Conservation (phyloP, 64 coral and sea anemone genomes). For the Hydrozoanthus tunicans region DNA sequence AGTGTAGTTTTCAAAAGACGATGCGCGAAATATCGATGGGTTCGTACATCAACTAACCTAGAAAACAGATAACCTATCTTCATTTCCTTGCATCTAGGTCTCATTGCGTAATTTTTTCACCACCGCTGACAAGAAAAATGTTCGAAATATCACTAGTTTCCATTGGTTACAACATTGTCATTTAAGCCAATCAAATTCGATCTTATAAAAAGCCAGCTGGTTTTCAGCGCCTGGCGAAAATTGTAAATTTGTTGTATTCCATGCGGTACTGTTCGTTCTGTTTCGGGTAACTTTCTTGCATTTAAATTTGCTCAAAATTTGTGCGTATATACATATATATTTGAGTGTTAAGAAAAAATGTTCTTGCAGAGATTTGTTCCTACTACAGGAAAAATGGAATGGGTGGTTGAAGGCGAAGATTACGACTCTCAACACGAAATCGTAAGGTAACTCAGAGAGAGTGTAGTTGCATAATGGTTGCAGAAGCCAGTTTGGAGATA, state of each 20-base stretch:
- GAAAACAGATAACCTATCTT: neutral
- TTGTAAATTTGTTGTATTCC: neutral
- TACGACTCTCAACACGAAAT: conserved; percentile 90
- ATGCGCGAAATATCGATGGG: neutral
- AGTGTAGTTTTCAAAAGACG: neutral
- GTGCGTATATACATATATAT: no score
- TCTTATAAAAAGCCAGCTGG: neutral
- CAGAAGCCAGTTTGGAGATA: neutral
- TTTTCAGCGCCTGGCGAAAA: neutral
- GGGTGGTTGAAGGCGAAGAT: conserved; percentile 74
- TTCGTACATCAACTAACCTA: neutral
- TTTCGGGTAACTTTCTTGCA: no score
- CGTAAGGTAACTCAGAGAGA: conserved; percentile 46
- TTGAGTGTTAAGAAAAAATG: conserved; percentile 36
- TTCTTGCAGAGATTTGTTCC: conserved; percentile 80
- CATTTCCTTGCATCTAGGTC: no score
- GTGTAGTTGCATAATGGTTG: neutral
- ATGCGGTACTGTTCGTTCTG: neutral
- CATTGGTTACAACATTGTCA: neutral
- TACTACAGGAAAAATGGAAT: conserved; percentile 92
- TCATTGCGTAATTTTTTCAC: no score
- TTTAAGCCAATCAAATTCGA: conserved; percentile 12
- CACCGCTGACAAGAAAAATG: neutral
- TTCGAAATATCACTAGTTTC: neutral
- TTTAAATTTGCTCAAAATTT: no score